These are phyloP conservation scores for Epiblema foenella DNA, from an alignment of 2,888 invertebrate genomes.

Conservation along the genomic window DNA sequence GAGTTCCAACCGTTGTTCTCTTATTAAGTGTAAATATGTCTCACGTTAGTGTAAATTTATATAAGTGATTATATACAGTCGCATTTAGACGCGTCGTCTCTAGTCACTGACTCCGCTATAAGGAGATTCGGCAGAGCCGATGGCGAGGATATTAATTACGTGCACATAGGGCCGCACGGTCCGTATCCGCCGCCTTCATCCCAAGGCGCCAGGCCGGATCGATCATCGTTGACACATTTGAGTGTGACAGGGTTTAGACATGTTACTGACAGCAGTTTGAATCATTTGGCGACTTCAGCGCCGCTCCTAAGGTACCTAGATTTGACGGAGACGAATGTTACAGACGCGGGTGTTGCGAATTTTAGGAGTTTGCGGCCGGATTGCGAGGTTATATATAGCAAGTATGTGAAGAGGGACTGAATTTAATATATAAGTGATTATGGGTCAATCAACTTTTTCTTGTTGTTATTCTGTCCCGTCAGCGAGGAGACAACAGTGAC, in stretches of 20 bases:
- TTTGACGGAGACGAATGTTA: conserved; percentile 88
- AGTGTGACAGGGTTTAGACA: conserved; percentile 85
- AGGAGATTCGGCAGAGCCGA: conserved; percentile 68
- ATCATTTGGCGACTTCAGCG: conserved; percentile 86
- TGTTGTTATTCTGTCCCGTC: too few relatives aligned
- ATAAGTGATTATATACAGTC: too few relatives aligned
- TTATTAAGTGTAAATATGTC: too few relatives aligned
- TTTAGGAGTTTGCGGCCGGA: conserved; percentile 86
- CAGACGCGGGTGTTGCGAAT: conserved; percentile 83
- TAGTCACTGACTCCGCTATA: conserved; percentile 69
- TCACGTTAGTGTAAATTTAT: too few relatives aligned
- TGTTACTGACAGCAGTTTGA: conserved; percentile 86
- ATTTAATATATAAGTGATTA: too few relatives aligned
- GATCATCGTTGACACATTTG: conserved; percentile 79
- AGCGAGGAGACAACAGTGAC: too few relatives aligned
- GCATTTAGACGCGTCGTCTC: conserved; percentile 51
- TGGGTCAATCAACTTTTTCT: too few relatives aligned
- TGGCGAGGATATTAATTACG: conserved; percentile 63
- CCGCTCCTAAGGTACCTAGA: conserved; percentile 86
- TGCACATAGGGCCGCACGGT: conserved; percentile 60
- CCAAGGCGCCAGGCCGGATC: conserved; percentile 58
- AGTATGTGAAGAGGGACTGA: too few relatives aligned
- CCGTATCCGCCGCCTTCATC: conserved; percentile 46
- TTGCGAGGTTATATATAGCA: conserved; percentile 70
- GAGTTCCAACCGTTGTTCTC: too few relatives aligned